These are phyloP conservation scores for Phoxinus phoxinus DNA, from an alignment of 2,113 vertebrate species.

Conservation along the genomic window DNA sequence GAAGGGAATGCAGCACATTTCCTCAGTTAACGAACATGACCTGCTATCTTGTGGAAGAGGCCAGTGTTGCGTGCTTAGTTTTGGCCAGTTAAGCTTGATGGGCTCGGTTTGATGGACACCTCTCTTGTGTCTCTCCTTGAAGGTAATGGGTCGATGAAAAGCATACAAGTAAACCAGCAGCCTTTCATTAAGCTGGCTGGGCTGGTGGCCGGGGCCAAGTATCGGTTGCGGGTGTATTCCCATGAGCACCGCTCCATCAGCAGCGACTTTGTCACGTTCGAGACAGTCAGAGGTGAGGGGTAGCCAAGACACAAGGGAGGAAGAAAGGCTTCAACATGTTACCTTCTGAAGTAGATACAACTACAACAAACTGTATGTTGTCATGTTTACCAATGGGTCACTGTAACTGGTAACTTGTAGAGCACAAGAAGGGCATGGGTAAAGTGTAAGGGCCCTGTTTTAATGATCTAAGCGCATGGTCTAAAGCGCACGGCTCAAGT, in stretches of 20 bases:
- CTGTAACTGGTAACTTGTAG: neutral
- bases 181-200: constrained; percentile 86
- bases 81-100: neutral
- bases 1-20: constrained; percentile 22
- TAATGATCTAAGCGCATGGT: too few species aligned
- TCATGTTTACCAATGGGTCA: neutral
- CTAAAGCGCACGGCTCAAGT: too few species aligned
- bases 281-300: constrained; percentile 98
- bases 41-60: constrained; percentile 31
- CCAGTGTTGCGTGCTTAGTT: constrained; percentile 14
- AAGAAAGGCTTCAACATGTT: constrained; percentile 35
- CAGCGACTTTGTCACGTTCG: constrained; percentile 89
- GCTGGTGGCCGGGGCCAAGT: constrained; percentile 89
- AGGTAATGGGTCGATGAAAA: constrained; percentile 90
- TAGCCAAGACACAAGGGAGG: constrained; percentile 62
- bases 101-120: constrained; percentile 70
- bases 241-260: constrained; percentile 86
- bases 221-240: constrained; percentile 94
- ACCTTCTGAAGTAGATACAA: constrained; percentile 44
- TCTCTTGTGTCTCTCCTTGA: constrained; percentile 79
- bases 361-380: neutral
- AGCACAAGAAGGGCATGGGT: neutral
- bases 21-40: constrained; percentile 46
- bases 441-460: too few species aligned
- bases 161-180: constrained; percentile 82